These are phyloP conservation scores for Drosophila persimilis DNA, from an alignment of 1,140 invertebrate species.

Conservation along the genomic window DNA sequence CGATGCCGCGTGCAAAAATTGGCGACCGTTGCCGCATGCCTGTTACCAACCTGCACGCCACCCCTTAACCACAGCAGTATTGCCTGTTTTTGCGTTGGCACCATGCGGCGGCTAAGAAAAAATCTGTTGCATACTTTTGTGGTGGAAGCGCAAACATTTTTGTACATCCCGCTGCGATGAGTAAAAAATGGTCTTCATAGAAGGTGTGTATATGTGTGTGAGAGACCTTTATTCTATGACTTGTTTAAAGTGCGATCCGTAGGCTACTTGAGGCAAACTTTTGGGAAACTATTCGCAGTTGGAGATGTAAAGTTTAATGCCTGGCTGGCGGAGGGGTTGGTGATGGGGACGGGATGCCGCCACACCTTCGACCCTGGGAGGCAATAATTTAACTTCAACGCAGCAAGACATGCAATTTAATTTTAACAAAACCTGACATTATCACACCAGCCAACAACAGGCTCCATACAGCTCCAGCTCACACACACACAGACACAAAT, in stretches of 20 bases:
- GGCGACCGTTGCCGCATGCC: constrained; percentile 32
- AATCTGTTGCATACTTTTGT: constrained; percentile 76
- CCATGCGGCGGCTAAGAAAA: constrained; percentile 67
- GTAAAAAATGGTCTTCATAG: constrained; percentile 29
- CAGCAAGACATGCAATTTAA: constrained; percentile 81
- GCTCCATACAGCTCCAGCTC: constrained; percentile 11
- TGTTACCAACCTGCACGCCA: constrained; percentile 2
- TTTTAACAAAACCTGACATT: constrained; percentile 81
- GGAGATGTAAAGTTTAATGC: constrained; percentile 51
- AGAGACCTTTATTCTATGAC: constrained; percentile 22
- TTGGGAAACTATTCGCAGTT: constrained; percentile 45
- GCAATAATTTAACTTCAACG: constrained; percentile 78
- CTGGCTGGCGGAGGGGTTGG: neutral
- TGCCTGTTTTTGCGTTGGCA: constrained; percentile 46
- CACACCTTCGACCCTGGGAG: constrained; percentile 62
- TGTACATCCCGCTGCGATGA: constrained; percentile 41
- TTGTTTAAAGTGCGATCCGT: constrained; percentile 40
- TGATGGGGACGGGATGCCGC: neutral
- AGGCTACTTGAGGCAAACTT: constrained; percentile 20
- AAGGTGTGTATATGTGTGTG: constrained; percentile 18
- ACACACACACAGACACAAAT: constrained; percentile 12
- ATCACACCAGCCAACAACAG: constrained; percentile 73
- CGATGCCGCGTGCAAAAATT: constrained; percentile 52
- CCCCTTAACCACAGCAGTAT: neutral
- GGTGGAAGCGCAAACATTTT: constrained; percentile 56